Conservation (phyloP, 2,797 vertebrate genomes). For the Oreonectes daqikongensis region DNA sequence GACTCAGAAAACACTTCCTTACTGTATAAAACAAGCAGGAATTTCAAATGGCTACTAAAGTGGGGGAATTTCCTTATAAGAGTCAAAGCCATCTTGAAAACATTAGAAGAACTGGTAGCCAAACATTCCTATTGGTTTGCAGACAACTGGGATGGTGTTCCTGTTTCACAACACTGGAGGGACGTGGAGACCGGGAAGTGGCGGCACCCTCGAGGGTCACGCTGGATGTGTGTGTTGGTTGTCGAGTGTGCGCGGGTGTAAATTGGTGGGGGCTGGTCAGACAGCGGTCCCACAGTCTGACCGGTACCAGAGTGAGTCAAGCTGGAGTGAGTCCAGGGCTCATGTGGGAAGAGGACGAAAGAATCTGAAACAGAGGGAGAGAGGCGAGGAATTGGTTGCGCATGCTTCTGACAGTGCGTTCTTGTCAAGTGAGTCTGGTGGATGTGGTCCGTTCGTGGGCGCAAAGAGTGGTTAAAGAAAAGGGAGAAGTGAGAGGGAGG, state of each 20-base stretch:
- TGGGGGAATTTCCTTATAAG: slow-evolving; percentile 81
- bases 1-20: slow-evolving; percentile 77
- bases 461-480: slow-evolving; percentile 56
- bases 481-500: slow-evolving; percentile 59
- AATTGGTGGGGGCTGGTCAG: slow-evolving; percentile 43
- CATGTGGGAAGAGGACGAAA: slow-evolving; percentile 25
- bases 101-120: slow-evolving; percentile 81
- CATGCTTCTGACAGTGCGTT: slow-evolving; percentile 80
- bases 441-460: slow-evolving; percentile 76
- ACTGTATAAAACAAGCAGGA: slow-evolving; percentile 75
- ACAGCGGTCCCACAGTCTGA: slow-evolving; percentile 58
- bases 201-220: slow-evolving; percentile 46
- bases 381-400: slow-evolving; percentile 64
- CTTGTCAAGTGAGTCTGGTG: slow-evolving; percentile 78
- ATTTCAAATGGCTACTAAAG: slow-evolving; percentile 81
- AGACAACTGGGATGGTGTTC: slow-evolving; percentile 71
- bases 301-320: slow-evolving; percentile 63
- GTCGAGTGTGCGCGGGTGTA: slow-evolving; percentile 35
- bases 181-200: slow-evolving; percentile 56
- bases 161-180: slow-evolving; percentile 57
- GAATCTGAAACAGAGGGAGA: slow-evolving; percentile 30
- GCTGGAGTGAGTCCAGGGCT: slow-evolving; percentile 49
- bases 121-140: slow-evolving; percentile 76
- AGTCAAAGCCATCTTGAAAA: slow-evolving; percentile 84
- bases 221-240: slow-evolving; percentile 32